phyloP scores from a whole-genome alignment of 1,140 invertebrate species.

The Zaprionus taronus region DNA sequence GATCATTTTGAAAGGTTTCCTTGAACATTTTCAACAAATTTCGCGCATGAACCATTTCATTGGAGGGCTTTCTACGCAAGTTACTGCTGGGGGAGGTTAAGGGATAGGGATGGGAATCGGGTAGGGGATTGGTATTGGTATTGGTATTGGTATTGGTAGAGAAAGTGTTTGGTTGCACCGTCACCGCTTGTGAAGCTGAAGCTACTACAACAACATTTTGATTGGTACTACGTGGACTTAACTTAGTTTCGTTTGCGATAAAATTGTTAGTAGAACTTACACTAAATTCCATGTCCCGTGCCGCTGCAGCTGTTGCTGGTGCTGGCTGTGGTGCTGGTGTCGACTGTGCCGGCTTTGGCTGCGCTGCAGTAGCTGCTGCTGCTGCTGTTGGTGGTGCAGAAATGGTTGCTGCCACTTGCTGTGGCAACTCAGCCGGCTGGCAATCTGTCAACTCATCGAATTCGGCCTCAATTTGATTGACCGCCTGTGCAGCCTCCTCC shows the following conservation, averaged over 20 bases:
- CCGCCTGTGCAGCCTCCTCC: constrained; percentile 77
- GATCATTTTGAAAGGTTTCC: constrained; percentile 80
- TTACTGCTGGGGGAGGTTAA: constrained; percentile 58
- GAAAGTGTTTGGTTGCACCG: constrained; percentile 49
- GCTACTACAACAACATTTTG: constrained; percentile 65
- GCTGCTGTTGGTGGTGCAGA: constrained; percentile 26
- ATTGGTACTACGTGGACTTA: constrained; percentile 56
- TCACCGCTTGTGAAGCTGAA: constrained; percentile 64
- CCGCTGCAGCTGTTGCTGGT: constrained; percentile 41
- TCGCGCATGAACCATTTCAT: constrained; percentile 81
- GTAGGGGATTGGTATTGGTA: constrained; percentile 10
- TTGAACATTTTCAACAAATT: constrained; percentile 82
- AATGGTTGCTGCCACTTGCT: constrained; percentile 18
- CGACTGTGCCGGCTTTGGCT: constrained; percentile 20
- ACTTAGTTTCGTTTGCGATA: constrained; percentile 60
- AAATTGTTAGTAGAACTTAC: constrained; percentile 84
- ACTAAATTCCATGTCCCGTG: constrained; percentile 83
- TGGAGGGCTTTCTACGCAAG: constrained; percentile 82
- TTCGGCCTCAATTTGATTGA: constrained; percentile 81
- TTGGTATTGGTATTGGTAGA: constrained; percentile 32
- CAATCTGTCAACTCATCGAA: constrained; percentile 74
- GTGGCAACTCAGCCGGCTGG: constrained; percentile 54
- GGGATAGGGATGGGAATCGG: constrained; percentile 21
- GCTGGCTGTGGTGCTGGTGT: constrained; percentile 25
- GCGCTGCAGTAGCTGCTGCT: constrained; percentile 33